Base-by-base conservation (phyloP, 2,797 vertebrate species). In the Fistularia tabacaria region DNA sequence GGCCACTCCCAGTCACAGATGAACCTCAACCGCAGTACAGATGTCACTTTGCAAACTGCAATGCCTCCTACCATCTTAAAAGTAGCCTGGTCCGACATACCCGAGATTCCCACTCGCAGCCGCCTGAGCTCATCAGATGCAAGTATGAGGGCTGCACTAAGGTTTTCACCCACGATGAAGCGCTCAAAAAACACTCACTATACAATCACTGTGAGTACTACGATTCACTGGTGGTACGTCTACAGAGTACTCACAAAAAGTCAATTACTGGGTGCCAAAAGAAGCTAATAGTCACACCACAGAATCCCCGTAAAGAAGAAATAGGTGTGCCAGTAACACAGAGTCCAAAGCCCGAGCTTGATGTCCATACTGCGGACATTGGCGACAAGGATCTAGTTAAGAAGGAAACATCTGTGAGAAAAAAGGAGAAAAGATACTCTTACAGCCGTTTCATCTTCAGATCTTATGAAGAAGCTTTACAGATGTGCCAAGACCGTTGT, bases 401-500 rank as follows among this genome's bases (percentile, higher is more conserved):
- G 9, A 49, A 70, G 3, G 62, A 68, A 46, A 59, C 8, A 0
- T 3, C 49, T 0, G 41, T 11, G 9, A 49, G 46, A 8, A 62
- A 15, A 9, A 54, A 42, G 14, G 3, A 1, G 0, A 69, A 5
- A 14, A 60, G 9, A 47, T 36, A 54, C 15, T 0, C 1, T n/a
- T 50, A 12, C 8, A 57, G n/a, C 0, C 3, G 7, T 3, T 79
- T 77, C 36, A 67, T 81, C 49, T 85, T 83, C 52, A 94, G 94
- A 80, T 95, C 95, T 9, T 93, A 90, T 8, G 94, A 95, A 67
- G 95, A 99, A 84, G 97, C 96, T 14, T 85, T 99, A 14, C 92
- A 95, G 70, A 97, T 99, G 95, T 99, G 97, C 71, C 92, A 94
- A 61, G 93, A 95, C 82, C 93, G 94, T 10, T 92, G 85, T 50